These are phyloP conservation scores for Microctenopoma lineatum DNA, from an alignment of 2,797 vertebrate genomes.

Conservation along the genomic window DNA sequence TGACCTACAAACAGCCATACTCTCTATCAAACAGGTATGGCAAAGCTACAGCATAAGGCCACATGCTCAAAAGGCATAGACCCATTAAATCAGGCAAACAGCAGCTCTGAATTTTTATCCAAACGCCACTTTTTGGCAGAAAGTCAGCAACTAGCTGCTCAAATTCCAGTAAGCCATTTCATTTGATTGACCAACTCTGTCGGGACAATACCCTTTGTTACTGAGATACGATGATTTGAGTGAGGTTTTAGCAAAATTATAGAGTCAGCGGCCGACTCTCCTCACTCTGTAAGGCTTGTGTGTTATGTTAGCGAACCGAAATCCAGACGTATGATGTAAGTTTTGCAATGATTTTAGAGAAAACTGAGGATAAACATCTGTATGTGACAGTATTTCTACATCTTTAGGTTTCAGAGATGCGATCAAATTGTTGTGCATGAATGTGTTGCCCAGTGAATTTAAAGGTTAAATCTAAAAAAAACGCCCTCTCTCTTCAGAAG, in stretches of 20 bases:
- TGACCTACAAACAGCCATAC: constrained; percentile 73
- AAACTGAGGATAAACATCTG: constrained; percentile 10
- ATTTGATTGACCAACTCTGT: constrained; percentile 51
- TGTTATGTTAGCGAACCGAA: not conserved
- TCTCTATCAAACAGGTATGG: constrained; percentile 63
- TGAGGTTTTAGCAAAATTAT: constrained; percentile 13
- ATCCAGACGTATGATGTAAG: not conserved
- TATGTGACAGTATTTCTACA: constrained; percentile 9
- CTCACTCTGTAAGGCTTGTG: constrained; percentile 7
- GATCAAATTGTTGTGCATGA: constrained; percentile 48
- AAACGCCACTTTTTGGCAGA: constrained; percentile 58
- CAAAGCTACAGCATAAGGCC: constrained; percentile 23
- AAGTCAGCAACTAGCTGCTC: constrained; percentile 42
- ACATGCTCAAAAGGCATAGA: constrained; percentile 45
- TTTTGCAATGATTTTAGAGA: not conserved
- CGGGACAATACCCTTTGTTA: constrained; percentile 42
- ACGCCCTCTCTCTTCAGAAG: constrained; percentile 32
- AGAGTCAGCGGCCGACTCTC: constrained; percentile 8
- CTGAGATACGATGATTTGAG: constrained; percentile 24
- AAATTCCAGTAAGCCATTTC: constrained; percentile 60
- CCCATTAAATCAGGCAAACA: constrained; percentile 56
- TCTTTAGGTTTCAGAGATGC: constrained; percentile 36
- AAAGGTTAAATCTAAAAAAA: constrained; percentile 35
- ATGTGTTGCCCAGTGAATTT: constrained; percentile 41
- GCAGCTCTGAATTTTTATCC: constrained; percentile 47